These are phyloP conservation scores for Notospermus geniculatus DNA, from an alignment of 1,140 invertebrate genomes.

Conservation along the genomic window DNA sequence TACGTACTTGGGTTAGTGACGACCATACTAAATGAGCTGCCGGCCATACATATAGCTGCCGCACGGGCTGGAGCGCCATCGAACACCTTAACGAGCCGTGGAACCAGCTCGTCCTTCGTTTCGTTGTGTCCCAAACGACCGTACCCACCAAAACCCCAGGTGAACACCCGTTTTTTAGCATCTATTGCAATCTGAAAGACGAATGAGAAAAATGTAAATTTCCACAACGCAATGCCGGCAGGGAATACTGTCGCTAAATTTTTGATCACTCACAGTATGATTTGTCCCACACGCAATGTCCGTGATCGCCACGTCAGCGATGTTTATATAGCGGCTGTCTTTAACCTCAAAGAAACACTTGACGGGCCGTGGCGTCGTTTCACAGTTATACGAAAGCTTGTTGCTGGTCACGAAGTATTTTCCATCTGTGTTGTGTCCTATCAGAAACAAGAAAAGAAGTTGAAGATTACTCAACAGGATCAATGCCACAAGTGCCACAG, in stretches of 20 bases:
- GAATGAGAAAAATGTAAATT: conserved; percentile 10
- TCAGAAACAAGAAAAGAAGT: conserved; percentile 21
- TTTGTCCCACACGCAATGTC: conserved; percentile 88
- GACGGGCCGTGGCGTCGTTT: conserved; percentile 79
- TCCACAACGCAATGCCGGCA: conserved; percentile 3
- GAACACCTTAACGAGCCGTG: conserved; percentile 84
- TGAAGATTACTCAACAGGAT: conserved; percentile 8
- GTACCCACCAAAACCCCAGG: conserved; percentile 93
- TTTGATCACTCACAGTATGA: conserved; percentile 77
- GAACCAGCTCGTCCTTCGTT: conserved; percentile 86
- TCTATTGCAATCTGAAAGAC: conserved; percentile 74
- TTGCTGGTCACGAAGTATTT: conserved; percentile 88
- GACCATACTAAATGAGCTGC: conserved; percentile 80
- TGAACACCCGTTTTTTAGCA: conserved; percentile 79
- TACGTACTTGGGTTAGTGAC: conserved; percentile 73
- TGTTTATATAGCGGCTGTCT: conserved; percentile 81
- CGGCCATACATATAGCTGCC: conserved; percentile 75
- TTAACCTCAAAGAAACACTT: conserved; percentile 74
- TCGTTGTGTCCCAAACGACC: conserved; percentile 88
- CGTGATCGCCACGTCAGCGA: conserved; percentile 82
- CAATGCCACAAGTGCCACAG: too few relatives aligned
- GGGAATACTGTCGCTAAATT: too few relatives aligned
- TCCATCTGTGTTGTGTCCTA: conserved; percentile 88
- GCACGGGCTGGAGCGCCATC: conserved; percentile 75
- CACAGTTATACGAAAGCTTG: conserved; percentile 82